Base-by-base conservation (phyloP, 2,113 vertebrate genomes). In the Peromyscus polionotus region DNA sequence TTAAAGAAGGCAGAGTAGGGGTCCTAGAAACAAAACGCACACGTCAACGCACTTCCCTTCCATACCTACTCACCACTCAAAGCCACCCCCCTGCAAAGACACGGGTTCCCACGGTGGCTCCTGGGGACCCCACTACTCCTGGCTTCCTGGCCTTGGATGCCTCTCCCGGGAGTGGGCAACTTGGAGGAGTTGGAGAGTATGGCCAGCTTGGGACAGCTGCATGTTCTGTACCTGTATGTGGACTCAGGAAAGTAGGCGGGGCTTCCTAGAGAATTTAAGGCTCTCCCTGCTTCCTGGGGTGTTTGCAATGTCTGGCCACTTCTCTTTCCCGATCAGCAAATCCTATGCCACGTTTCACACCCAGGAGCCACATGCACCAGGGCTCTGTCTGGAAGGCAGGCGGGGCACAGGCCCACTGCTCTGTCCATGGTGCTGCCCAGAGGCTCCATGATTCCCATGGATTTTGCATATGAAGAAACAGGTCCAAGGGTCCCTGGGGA, bases 1-100 rank as follows among this genome's bases (percentile, higher is more conserved):
- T 98, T 96, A 79, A 92, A 98, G 98, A 99, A 99, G 70, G 98
- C 98, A 33, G 98, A 93, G 96, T 98, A 98, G 54, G 97, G 92
- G 94, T 98, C 98, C 99, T 99, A 96, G 42, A 73, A 96, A 97
- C 80, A 91, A 95, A 97, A 85, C 0, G 17, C 88, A 72, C 31
- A 2, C 0, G 54, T 97, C 94, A 92, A 0, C 6, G 24, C 19
- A 6, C 26, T 24, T 12, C 63, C 54, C 70, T 8, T 17, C 3
- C 0, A 14, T 0, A 0, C 70, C 68, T 0, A 3, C 10, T 5
- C 0, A 1, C 22, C 5, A 1, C 81, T 26, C 54, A 33, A n/a
- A 39, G 8, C 54, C 88, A 61, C 22, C 51, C 33, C 48, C n/a
- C n/a, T 22, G n/a, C 24, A 61, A 54, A 26, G 70, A 31, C 54